Conservation (phyloP, 1,140 invertebrate species). For the Periplaneta americana region DNA sequence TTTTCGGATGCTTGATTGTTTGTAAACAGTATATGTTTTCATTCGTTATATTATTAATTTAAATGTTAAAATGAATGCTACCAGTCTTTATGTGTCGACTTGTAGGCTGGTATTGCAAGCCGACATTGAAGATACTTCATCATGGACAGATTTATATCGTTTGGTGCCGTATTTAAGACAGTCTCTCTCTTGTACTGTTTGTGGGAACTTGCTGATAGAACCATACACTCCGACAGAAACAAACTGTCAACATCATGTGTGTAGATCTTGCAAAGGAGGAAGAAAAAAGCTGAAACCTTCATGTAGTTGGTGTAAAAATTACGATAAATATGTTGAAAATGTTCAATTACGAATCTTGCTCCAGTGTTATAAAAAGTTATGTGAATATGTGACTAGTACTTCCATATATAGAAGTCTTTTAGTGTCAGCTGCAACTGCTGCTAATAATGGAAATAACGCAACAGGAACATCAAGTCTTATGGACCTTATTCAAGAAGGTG, state of each 20-base stretch:
- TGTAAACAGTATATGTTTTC: background rate
- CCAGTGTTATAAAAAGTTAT: conserved; percentile 84
- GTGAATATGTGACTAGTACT: conserved; percentile 70
- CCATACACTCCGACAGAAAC: conserved; percentile 74
- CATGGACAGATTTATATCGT: conserved; percentile 75
- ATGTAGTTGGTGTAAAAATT: conserved; percentile 81
- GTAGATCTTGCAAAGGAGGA: conserved; percentile 71
- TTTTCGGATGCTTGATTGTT: background rate
- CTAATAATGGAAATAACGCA: conserved; percentile 37
- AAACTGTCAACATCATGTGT: conserved; percentile 86
- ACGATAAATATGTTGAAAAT: conserved; percentile 77
- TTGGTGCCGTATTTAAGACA: conserved; percentile 78
- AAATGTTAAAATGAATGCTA: conserved; percentile 65
- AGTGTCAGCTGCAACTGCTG: conserved; percentile 31
- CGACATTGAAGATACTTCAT: conserved; percentile 57
- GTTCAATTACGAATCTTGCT: conserved; percentile 71
- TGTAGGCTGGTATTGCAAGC: conserved; percentile 72
- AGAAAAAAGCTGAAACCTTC: conserved; percentile 77
- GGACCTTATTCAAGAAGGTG: conserved; percentile 72
- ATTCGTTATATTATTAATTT: background rate
- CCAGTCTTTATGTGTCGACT: conserved; percentile 77
- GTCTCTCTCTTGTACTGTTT: conserved; percentile 83
- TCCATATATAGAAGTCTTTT: conserved; percentile 57
- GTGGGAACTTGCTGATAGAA: conserved; percentile 73
- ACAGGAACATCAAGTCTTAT: conserved; percentile 54